Evolutionary conservation across 2,113 vertebrate genomes (phyloP), one percentile per base, ranked within the genome.

Genomic region (Bombycilla garrulus): DNA sequence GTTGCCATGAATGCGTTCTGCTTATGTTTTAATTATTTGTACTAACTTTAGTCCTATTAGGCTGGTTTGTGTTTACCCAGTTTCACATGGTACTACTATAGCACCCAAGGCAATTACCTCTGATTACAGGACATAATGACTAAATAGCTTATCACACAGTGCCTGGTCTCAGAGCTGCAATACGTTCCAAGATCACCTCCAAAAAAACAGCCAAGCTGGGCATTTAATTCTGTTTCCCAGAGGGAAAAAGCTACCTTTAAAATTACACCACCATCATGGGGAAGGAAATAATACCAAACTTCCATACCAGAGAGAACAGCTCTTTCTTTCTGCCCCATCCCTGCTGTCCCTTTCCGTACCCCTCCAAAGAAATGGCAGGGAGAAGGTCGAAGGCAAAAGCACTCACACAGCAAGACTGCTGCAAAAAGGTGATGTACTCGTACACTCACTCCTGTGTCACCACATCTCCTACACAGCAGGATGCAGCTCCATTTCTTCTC

Each of bases 371-470:
- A 18, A 15, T 6, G 13, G 31, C 11, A 51, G 18, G 58, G 20
- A 53, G 17, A 45, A 71, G 28, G 31, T 33, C 33, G 4, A 33
- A 23, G n/a, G 29, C 28, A 62, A 24, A 64, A 83, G 53, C n/a
- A 61, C 31, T 53, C 5, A 0, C 26, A 21, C 6, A 8, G 23
- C 14, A 25, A 33, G 48, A 2, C 15, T 16, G 22, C 56, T 35
- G 66, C 31, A 78, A 70, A 7, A 60, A n/a, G 33, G 9, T 12
- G 12, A 1, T 22, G 15, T 24, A 2, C 53, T 66, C 4, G 10
- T 4, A 44, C 23, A 13, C 33, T 36, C 5, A 0, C 33, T 72
- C 44, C 64, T 22, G 9, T 36, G 7, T 5, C 4, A 1, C 53
- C 35, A 4, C 18, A 18, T 67, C 45, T 91, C 66, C 66, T 48